Conservation (phyloP, 2,797 vertebrate genomes). For the Halcyon smyrnensis region DNA sequence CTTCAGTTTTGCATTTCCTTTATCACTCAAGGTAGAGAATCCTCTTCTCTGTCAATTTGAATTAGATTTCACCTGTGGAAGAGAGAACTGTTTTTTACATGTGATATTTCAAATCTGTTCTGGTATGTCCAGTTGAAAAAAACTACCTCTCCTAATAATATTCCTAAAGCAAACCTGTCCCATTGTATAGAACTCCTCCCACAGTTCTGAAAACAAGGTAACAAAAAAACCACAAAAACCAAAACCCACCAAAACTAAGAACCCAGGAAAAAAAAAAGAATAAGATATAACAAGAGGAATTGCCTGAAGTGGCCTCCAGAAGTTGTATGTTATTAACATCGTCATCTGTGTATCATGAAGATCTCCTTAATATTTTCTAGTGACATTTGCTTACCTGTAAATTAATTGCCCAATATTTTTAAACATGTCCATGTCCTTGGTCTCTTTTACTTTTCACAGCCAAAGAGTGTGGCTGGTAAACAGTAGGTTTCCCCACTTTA, state of each 20-base stretch:
- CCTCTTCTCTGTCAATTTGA: not conserved
- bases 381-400: not conserved
- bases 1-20: slow-evolving; percentile 5
- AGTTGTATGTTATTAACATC: not conserved
- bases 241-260: no score
- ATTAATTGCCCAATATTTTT: not conserved
- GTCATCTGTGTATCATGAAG: not conserved
- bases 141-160: not conserved
- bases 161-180: not conserved
- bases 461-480: not conserved
- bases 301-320: not conserved
- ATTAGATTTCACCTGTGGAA: not conserved
- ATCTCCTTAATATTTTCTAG: not conserved
- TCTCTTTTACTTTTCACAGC: not conserved
- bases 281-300: not conserved
- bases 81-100: not conserved
- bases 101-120: not conserved
- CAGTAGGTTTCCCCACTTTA: not conserved
- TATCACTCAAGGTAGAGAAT: not conserved
- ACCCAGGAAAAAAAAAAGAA: not conserved
- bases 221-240: not conserved
- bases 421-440: not conserved
- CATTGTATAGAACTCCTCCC: not conserved
- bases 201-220: not conserved
- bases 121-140: not conserved